A percentile compares a stretch with the other conserved stretches of the same genome.
Evolutionary conservation across 1,140 invertebrate genomes (phyloP).

Genomic region (Ridgeia piscesae): DNA sequence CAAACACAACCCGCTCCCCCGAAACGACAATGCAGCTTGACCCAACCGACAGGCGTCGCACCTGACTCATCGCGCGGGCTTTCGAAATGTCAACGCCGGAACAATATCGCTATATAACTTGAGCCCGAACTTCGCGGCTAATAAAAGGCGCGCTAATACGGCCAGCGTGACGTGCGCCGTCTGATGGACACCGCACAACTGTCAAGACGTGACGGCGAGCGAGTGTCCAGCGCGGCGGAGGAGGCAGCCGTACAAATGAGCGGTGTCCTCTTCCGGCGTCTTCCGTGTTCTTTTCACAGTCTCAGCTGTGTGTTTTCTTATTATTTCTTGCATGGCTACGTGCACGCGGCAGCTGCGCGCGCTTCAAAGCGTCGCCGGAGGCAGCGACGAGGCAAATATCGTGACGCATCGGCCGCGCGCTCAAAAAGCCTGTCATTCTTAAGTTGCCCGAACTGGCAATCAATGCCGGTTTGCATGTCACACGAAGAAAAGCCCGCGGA

Average conservation of each 20-base stretch:
- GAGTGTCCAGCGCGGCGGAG: neutral
- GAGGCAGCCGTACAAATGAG: neutral
- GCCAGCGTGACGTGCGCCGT: neutral
- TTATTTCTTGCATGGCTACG: constrained; percentile 5
- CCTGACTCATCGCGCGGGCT: neutral
- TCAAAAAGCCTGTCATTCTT: neutral
- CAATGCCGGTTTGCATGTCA: constrained; percentile 2
- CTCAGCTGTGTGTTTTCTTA: neutral
- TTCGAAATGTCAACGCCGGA: neutral
- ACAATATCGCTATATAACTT: neutral
- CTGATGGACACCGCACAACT: neutral
- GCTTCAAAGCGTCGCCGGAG: neutral
- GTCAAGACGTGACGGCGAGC: neutral
- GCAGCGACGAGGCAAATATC: neutral
- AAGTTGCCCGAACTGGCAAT: neutral
- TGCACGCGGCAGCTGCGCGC: neutral
- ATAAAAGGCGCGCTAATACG: neutral
- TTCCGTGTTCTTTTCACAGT: neutral
- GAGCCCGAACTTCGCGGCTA: neutral
- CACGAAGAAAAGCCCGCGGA: neutral
- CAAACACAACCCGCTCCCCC: neutral
- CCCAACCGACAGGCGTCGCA: neutral
- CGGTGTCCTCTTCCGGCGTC: neutral
- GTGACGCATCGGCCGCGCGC: neutral
- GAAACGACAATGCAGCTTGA: neutral